A percentile compares a stretch with the other conserved stretches of the same genome.
phyloP scores from a whole-genome alignment of 2,113 vertebrate genomes.

The Ceratotherium simum region DNA sequence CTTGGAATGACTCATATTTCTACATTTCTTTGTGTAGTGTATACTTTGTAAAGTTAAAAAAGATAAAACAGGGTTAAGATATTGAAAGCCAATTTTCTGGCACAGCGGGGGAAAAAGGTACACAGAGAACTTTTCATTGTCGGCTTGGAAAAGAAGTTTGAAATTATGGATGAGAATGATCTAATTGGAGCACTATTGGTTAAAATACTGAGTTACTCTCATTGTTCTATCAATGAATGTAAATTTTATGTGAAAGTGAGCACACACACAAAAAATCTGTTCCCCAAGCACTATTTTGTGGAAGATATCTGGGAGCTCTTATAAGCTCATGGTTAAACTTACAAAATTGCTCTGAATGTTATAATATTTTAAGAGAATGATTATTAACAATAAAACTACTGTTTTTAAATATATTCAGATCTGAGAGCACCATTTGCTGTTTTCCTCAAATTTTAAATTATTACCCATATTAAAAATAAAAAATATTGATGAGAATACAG shows the following conservation, averaged over 20 bases:
- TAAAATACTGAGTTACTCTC: conserved; percentile 37
- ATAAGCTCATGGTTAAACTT: not conserved
- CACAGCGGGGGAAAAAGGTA: not conserved
- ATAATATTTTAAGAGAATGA: conserved; percentile 28
- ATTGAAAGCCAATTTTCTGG: conserved; percentile 32
- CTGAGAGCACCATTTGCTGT: not conserved
- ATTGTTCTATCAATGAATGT: not conserved
- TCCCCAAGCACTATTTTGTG: not conserved
- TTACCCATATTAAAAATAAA: conserved; percentile 25
- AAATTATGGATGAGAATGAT: not conserved
- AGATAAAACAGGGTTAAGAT: conserved; percentile 19
- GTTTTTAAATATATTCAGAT: conserved; percentile 17
- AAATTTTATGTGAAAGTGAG: conserved; percentile 51
- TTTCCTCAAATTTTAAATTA: conserved; percentile 16
- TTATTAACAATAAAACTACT: conserved; percentile 3
- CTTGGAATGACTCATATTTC: not conserved
- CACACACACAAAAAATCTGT: not conserved
- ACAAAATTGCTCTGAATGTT: not conserved
- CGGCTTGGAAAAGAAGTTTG: conserved; percentile 23
- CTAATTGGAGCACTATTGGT: not conserved
- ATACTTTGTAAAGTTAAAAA: not conserved
- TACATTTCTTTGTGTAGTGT: conserved; percentile 24
- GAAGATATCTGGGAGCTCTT: not conserved
- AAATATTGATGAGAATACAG: not conserved
- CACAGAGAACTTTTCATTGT: not conserved